These are phyloP conservation scores for Chelonus insularis DNA, from an alignment of 1,140 invertebrate species.

Conservation along the genomic window DNA sequence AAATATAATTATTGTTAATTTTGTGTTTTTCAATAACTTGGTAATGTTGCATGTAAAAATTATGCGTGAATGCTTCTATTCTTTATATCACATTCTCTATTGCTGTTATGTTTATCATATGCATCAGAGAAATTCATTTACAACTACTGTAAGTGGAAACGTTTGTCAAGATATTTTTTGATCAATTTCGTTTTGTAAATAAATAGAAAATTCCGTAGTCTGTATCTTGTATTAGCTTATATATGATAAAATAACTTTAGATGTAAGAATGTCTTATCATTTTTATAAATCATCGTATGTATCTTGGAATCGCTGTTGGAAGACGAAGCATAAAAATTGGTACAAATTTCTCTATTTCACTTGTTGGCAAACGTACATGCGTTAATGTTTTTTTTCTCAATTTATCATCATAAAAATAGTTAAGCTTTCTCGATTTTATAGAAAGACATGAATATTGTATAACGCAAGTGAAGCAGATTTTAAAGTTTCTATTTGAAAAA, in stretches of 20 bases:
- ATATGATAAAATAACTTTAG: not conserved
- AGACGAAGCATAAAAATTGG: conserved; percentile 49
- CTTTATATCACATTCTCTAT: not conserved
- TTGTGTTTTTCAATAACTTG: too few species aligned
- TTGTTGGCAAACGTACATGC: conserved; percentile 12
- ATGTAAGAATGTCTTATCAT: conserved; percentile 30
- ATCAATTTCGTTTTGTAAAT: not conserved
- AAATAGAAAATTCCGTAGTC: not conserved
- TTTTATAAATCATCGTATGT: conserved; percentile 22
- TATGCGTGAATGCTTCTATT: too few species aligned
- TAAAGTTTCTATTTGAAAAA: not conserved
- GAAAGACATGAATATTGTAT: not conserved
- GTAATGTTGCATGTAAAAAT: too few species aligned
- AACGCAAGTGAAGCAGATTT: not conserved
- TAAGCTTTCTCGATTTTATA: conserved; percentile 24
- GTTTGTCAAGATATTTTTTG: not conserved
- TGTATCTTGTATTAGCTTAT: not conserved
- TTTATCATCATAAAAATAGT: conserved; percentile 12
- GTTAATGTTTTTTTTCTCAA: conserved; percentile 10
- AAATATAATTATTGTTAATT: too few species aligned
- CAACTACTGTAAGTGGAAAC: not conserved
- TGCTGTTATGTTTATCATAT: not conserved
- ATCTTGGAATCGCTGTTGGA: conserved; percentile 26
- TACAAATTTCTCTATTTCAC: conserved; percentile 33
- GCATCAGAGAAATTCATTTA: not conserved